Conservation (phyloP, 2,113 vertebrate species). For the Octodon degus region DNA sequence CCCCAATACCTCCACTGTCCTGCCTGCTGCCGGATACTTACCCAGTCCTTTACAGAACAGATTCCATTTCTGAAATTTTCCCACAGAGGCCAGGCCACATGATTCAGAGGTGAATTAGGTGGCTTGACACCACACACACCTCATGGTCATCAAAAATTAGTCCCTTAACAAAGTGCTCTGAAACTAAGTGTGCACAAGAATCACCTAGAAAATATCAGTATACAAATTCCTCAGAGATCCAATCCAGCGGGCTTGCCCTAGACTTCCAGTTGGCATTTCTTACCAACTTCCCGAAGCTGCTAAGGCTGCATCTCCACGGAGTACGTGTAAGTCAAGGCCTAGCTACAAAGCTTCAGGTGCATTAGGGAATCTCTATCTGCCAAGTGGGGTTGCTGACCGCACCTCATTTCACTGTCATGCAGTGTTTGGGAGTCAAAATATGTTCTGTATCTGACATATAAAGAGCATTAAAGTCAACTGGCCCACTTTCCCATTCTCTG, state of each 20-base stretch:
- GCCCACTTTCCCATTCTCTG: not conserved
- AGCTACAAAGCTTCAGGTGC: too few relatives aligned
- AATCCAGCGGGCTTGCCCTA: not conserved
- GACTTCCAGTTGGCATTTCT: not conserved
- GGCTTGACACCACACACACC: not conserved
- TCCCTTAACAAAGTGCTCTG: not conserved
- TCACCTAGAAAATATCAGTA: not conserved
- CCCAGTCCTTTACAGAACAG: not conserved
- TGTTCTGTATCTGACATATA: not conserved
- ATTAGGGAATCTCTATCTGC: not conserved
- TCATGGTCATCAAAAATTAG: not conserved
- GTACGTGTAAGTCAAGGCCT: not conserved
- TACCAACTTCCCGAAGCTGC: not conserved
- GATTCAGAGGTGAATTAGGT: not conserved
- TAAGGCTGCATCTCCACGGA: not conserved
- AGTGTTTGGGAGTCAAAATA: constrained; percentile 1
- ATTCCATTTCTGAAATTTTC: not conserved
- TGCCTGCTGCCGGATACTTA: not conserved
- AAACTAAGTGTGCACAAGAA: not conserved
- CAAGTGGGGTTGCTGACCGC: not conserved
- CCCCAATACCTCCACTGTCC: not conserved
- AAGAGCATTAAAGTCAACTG: not conserved
- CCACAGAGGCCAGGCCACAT: not conserved
- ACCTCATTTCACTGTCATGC: not conserved
- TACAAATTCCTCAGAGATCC: not conserved